Base-by-base conservation (phyloP, 2,888 invertebrate species). In the Thecophora atra region DNA sequence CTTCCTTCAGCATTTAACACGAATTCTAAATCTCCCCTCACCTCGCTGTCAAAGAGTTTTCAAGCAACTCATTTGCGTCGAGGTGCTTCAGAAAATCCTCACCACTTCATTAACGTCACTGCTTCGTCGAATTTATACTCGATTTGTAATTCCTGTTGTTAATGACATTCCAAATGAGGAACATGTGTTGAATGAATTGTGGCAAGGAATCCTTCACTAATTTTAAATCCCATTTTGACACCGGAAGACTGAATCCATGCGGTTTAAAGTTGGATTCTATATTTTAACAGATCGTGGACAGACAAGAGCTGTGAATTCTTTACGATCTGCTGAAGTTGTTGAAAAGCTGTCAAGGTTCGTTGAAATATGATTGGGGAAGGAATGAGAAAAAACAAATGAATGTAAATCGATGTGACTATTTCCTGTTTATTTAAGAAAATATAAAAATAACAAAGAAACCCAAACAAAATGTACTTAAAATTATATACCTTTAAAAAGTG, bases 131-230 rank as follows among this genome's bases (percentile, higher is more conserved):
- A 52, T 52, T 70, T 63, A 42, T 52, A 51, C 7, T 30, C 37
- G 15, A 58, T 3, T 37, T 52, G 63, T 62, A 63, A 63, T 52
- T 51, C 63, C 63, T 52, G 30, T 58, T 54, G 63, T 63, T 70
- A 70, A 70, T 52, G 30, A 6, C 30, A 37, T 70, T 70, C 37
- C 17, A 63, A 63, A 70, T 70, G 62, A 63, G 21, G 24, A 63
- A 54, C 70, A 70, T 63, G 17, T 70, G 70, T 70, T 21, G 62
- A 21, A 8, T 19, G 13, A 44, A 11, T 13, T 13, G 8, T 44
- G 47, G n/a, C 5, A 47, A 11, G 47, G 47, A n/a, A n/a, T 47
- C 47, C 13, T 11, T 44, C 13, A n/a, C 17, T 47, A 47, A 47
- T 47, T 47, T 47, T n/a, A 15, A 17, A 5, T 47, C 17, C n/a